Conservation (phyloP, 2,888 invertebrate species). For the Helleia helle region DNA sequence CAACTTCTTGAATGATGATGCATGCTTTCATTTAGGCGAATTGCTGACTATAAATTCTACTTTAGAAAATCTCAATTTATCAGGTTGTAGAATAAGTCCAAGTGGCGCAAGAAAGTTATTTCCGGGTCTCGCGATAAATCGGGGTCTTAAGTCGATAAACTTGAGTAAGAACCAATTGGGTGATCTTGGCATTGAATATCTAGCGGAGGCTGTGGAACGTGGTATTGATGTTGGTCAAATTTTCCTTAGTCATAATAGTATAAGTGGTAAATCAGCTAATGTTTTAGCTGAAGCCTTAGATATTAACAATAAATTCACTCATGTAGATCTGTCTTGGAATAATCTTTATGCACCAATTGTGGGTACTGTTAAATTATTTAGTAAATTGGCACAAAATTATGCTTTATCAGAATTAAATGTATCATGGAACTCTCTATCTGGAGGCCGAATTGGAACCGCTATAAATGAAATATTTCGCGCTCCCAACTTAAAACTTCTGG, state of each 20-base stretch:
- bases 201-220: conserved; percentile 30
- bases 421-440: conserved; percentile 42
- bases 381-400: conserved; percentile 31
- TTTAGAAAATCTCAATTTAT: conserved; percentile 37
- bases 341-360: conserved; percentile 27
- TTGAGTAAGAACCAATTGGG: conserved; percentile 37
- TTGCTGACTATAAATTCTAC: conserved; percentile 38
- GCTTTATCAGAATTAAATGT: conserved; percentile 37
- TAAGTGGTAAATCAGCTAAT: conserved; percentile 32
- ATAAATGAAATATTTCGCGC: conserved; percentile 30
- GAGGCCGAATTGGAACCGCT: conserved; percentile 30
- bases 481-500: conserved; percentile 29
- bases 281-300: conserved; percentile 37
- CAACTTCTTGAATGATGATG: conserved; percentile 44
- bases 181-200: conserved; percentile 32
- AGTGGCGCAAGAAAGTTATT: conserved; percentile 32
- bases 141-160: conserved; percentile 30
- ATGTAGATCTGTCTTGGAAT: conserved; percentile 50
- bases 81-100: conserved; percentile 48
- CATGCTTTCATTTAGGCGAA: conserved; percentile 47
- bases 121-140: conserved; percentile 29
- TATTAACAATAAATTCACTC: conserved; percentile 33
- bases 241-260: conserved; percentile 38
- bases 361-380: conserved; percentile 31
- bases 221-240: conserved; percentile 35